phyloP scores from a whole-genome alignment of 2,888 invertebrate genomes.

The Latrodectus elegans region DNA sequence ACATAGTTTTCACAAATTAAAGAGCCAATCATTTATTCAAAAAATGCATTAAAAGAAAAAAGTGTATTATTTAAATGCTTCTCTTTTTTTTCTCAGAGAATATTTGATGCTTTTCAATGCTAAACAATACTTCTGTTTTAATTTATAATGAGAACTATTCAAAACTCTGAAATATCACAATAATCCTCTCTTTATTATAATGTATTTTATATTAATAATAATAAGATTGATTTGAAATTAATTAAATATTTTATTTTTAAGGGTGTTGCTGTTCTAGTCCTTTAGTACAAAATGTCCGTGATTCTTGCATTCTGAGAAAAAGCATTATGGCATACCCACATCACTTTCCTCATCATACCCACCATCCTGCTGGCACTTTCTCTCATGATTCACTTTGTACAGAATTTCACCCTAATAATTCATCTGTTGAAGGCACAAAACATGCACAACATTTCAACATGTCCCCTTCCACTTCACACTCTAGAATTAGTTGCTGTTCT shows the following conservation, averaged over 20 bases:
- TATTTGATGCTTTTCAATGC: too few relatives aligned
- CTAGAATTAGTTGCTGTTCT: constrained; percentile 17
- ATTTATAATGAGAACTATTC: too few relatives aligned
- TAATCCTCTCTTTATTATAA: not conserved
- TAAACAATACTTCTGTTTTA: too few relatives aligned
- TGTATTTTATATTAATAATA: not conserved
- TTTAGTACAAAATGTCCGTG: constrained; percentile 54
- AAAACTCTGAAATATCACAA: not conserved
- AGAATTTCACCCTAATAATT: constrained; percentile 22
- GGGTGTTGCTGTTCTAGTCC: constrained; percentile 52
- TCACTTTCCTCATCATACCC: constrained; percentile 21
- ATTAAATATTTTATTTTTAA: constrained; percentile 7
- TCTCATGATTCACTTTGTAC: constrained; percentile 25
- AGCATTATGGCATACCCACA: constrained; percentile 52
- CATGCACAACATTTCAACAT: constrained; percentile 25
- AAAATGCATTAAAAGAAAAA: too few relatives aligned
- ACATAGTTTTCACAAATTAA: too few relatives aligned
- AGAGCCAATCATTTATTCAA: too few relatives aligned
- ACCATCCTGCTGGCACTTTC: constrained; percentile 9
- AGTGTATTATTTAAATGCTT: too few relatives aligned
- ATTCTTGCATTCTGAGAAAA: constrained; percentile 44
- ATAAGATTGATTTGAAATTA: not conserved
- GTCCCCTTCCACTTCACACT: constrained; percentile 12
- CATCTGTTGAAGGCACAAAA: constrained; percentile 7
- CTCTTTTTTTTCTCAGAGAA: too few relatives aligned